phyloP scores from a whole-genome alignment of 2,888 invertebrate genomes.

The Epirrhoe alternata region DNA sequence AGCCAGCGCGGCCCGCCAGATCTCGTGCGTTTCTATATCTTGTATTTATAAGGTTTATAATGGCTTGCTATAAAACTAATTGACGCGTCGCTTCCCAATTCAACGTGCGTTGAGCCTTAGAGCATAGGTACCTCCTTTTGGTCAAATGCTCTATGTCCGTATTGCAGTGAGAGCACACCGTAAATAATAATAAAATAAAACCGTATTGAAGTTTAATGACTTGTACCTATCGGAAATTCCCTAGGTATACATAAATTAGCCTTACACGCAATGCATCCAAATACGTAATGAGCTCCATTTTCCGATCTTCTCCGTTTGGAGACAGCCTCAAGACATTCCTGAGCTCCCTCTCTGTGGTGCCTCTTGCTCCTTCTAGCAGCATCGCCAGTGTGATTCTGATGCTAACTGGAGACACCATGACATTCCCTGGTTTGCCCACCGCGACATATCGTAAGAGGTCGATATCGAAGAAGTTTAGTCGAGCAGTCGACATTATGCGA shows the following conservation, averaged over 20 bases:
- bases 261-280: conserved; percentile 65
- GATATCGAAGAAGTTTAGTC: conserved; percentile 84
- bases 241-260: conserved; percentile 1
- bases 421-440: conserved; percentile 78
- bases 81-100: no score
- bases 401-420: conserved; percentile 88
- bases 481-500: conserved; percentile 49
- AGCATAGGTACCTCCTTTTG: no score
- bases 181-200: no score
- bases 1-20: no score
- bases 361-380: conserved; percentile 86
- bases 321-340: conserved; percentile 83
- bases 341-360: conserved; percentile 85
- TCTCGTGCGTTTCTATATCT: no score
- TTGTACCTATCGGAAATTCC: no score
- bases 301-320: conserved; percentile 61
- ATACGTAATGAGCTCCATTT: conserved; percentile 66
- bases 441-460: conserved; percentile 79
- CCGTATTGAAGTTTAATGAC: no score
- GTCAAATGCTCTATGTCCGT: no score
- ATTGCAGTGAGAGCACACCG: no score
- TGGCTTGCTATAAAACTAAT: no score
- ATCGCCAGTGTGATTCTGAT: conserved; percentile 87
- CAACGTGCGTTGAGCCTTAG: no score
- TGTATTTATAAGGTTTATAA: no score